Base-by-base conservation (phyloP, 1,140 invertebrate genomes). In the Panagrolaimus sp. region DNA sequence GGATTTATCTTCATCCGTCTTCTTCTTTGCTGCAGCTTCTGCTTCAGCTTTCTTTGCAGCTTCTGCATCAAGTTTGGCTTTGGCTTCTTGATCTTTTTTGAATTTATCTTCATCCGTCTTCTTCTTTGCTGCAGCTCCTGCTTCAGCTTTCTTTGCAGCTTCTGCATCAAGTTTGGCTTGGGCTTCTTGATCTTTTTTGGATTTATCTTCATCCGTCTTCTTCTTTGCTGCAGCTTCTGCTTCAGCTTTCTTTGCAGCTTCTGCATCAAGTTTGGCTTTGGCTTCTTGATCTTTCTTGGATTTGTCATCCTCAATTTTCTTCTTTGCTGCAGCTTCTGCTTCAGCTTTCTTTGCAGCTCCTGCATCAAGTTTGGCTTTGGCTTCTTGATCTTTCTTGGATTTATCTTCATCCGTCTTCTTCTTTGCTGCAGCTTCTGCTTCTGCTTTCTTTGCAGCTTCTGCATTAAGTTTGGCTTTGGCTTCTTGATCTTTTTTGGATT, bases 41-140 rank as follows among this genome's bases (percentile, higher is more conserved):
- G 47, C 47, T 48, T 48, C 10, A 24, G 2, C 47, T 24, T 48
- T 48, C 47, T 48, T 55, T 28, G 21, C 28, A 28, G n/a, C 10
- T 55, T 55, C 52, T 14, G 52, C 52, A n/a, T 55, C 52, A 55
- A 55, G 52, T n/a, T 58, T 58, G 5, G 52, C 52, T 28, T 58
- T 58, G 17, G 21, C 52, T 21, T 58, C 52, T 8, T 21, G 21
- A 24, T 21, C 52, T n/a, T 58, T 58, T n/a, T 58, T 38, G 2
- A 7, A 2, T 38, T 38, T 58, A 5, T 48, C 47, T 48, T 15
- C 47, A 4, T 48, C 47, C 5, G 10, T 10, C n/a, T 55, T 55
- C n/a, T n/a, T 55, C 52, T 55, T 55, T 21, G 52, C 52, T 55
- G 9, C 10, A 2, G 52, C 52, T n/a, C n/a, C 52, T 14, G 52